Evolutionary conservation across 2,797 vertebrate species (phyloP), one percentile per base, ranked within the genome.

Genomic region (Echeneis naucrates): DNA sequence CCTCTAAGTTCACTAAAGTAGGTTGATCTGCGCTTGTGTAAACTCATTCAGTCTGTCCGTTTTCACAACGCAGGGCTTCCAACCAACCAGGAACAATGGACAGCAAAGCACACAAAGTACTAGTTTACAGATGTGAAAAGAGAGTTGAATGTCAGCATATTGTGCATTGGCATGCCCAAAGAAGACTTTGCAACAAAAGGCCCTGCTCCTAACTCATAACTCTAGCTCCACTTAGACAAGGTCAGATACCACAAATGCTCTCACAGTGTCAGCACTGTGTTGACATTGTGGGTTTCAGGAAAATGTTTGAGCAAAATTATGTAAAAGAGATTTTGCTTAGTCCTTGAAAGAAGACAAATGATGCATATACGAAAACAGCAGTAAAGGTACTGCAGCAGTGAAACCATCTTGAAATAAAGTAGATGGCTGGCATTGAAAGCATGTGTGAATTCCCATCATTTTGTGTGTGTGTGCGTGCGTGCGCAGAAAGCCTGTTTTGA

Each of bases 401-500:
- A 35, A 47, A 13, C 40, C 37, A 5, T 33, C 35, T 30, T 16
- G 2, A 21, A 42, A 38, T 21, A n/a, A 58, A 51, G 57, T 21
- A n/a, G 6, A 19, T 16, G 11, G 40, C n/a, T 1, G 12, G 19
- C 38, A 26, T 4, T 52, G 21, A 68, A 57, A 68, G 54, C 37
- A 59, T 48, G 14, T 61, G 8, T 7, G 37, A 24, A 21, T 60
- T 66, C 17, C 11, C 13, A 14, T 72, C 42, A n/a, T n/a, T n/a
- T n/a, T 47, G 17, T 62, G 27, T 64, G 32, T 69, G 17, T 55
- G 55, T 68, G 40, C 52, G 37, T 62, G 16, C 40, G 47, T 65
- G 50, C 35, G 73, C 76, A 72, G 72, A 69, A 79, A 70, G 79
- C 84, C 85, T 79, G 86, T 94, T n/a, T 92, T 94, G 88, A 93